Base-by-base conservation (phyloP, 1,140 invertebrate species). In the Drosophila teissieri region DNA sequence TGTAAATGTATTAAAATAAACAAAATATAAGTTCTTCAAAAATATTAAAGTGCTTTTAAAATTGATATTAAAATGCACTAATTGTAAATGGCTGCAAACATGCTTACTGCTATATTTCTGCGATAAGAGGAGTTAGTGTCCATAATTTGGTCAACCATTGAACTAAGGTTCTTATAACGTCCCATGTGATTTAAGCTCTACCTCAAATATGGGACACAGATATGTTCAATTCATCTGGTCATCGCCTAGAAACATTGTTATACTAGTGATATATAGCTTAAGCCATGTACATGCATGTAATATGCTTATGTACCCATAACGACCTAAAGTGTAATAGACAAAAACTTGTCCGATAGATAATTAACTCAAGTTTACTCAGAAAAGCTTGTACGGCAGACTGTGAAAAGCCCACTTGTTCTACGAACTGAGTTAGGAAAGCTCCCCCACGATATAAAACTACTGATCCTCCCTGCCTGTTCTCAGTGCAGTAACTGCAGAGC, bases 381-480 rank as follows among this genome's bases (percentile, higher is more conserved):
- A 17, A 45, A 19, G 19, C n/a, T 42, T 63, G 34, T 37, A 27
- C 14, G n/a, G 17, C 7, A 62, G 12, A 51, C 37, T n/a, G 44
- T 37, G 37, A 52, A 12, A 44, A 31, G 22, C 60, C n/a, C 17
- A 3, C 14, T 0, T 8, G 40, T 40, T 54, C 51, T 45, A 39
- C 22, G 6, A 55, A 37, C 34, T 19, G 4, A 34, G 17, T 53
- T 31, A 51, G 7, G 22, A 72, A 73, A 74, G 72, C 72, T 74
- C 3, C 19, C 37, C 19, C 31, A 2, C 42, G 48, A 48, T 52
- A 44, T 40, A 65, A 57, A 27, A 56, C 40, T 44, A 52, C 44
- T 61, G 72, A 73, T 73, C 36, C 37, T 45, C 14, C 34, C 44
- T 10, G 22, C 7, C 42, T 34, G 22, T 34, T 27, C 24, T 27